A percentile compares a stretch with the other conserved stretches of the same genome.
These are phyloP conservation scores for Caenorhabditis becei DNA, from an alignment of 2,888 invertebrate species.

Conservation along the genomic window DNA sequence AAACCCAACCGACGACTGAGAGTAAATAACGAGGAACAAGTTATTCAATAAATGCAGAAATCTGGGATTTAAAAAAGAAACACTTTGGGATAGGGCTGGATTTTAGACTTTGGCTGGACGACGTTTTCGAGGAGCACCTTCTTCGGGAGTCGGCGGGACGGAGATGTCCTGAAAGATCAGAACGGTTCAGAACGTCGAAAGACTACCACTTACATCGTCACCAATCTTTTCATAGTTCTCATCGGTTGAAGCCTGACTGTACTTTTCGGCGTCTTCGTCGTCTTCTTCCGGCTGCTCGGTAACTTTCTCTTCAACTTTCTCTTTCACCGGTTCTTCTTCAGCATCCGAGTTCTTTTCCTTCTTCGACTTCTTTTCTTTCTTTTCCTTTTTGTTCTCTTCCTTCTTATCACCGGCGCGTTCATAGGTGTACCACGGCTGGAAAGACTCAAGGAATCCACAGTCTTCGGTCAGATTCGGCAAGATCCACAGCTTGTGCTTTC, in stretches of 20 bases:
- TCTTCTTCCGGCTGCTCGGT: slow-evolving; percentile 32
- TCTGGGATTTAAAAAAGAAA: neutral
- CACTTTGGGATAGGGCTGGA: neutral
- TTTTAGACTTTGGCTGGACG: slow-evolving; percentile 52
- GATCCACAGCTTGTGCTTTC: slow-evolving; percentile 96
- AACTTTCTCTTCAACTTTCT: slow-evolving; percentile 60
- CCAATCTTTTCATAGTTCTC: slow-evolving; percentile 63
- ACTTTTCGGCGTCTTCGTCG: slow-evolving; percentile 59
- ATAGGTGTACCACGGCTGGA: slow-evolving; percentile 91
- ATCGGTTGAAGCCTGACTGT: slow-evolving; percentile 55
- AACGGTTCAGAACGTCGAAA: neutral
- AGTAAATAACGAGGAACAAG: slow-evolving; percentile 13
- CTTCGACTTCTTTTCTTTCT: slow-evolving; percentile 66
- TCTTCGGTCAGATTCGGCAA: slow-evolving; percentile 98
- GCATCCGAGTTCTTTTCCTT: slow-evolving; percentile 35
- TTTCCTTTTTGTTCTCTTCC: slow-evolving; percentile 59
- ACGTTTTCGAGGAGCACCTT: slow-evolving; percentile 42
- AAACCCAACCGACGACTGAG: slow-evolving; percentile 5
- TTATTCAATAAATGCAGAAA: slow-evolving; percentile 43
- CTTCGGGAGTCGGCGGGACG: slow-evolving; percentile 50
- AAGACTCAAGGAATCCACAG: slow-evolving; percentile 98
- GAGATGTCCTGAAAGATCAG: slow-evolving; percentile 43
- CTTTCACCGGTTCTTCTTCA: slow-evolving; percentile 10
- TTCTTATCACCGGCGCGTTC: slow-evolving; percentile 65
- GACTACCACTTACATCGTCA: slow-evolving; percentile 42